phyloP scores from a whole-genome alignment of 2,797 vertebrate species.

The Oreortyx pictus region DNA sequence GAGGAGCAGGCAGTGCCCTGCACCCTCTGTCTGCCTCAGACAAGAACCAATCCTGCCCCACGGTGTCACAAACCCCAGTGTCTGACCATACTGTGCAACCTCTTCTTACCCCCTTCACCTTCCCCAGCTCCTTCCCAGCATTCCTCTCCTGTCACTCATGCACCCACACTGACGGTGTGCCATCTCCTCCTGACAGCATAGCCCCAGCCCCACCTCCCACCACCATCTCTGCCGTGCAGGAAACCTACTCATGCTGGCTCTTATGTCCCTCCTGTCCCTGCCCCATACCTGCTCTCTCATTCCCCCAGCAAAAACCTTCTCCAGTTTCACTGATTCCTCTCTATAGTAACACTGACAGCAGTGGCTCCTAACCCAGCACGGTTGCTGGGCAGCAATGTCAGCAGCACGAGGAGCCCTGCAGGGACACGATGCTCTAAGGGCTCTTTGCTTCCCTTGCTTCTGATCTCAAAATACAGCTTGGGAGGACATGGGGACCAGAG shows the following conservation, averaged over 20 bases:
- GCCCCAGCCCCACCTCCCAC: neutral
- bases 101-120: neutral
- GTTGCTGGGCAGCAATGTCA: neutral
- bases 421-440: neutral
- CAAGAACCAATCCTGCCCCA: neutral
- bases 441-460: neutral
- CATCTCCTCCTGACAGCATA: rapidly evolving
- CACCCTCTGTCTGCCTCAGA: neutral
- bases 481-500: rapidly evolving
- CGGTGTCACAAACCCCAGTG: neutral
- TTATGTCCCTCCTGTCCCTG: neutral
- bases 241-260: neutral
- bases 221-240: rapidly evolving
- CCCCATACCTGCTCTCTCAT: neutral
- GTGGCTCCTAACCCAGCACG: neutral
- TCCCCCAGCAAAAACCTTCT: neutral
- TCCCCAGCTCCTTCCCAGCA: neutral
- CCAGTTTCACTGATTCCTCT: neutral
- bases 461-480: neutral
- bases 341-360: neutral
- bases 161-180: neutral
- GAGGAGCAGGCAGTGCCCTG: rapidly evolving
- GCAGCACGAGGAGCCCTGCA: neutral
- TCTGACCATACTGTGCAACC: neutral
- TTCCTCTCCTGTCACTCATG: neutral